phyloP scores from a whole-genome alignment of 2,888 invertebrate species.

The Uropetala carovei region DNA sequence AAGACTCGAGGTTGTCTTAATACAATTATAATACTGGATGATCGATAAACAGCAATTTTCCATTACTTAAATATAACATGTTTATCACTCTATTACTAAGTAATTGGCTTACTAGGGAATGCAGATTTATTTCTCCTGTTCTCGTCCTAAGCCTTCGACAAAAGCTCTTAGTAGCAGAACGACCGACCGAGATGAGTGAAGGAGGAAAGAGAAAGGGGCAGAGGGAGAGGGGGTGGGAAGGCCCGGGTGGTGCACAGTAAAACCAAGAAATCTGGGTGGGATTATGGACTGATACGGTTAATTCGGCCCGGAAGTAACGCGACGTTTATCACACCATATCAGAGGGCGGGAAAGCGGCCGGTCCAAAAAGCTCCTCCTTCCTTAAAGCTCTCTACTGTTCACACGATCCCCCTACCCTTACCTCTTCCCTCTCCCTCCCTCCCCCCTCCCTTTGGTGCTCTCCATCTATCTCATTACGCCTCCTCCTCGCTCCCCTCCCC shows the following conservation, averaged over 20 bases:
- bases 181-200: neutral
- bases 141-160: too few species aligned
- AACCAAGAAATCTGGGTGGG: conserved; percentile 36
- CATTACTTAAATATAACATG: too few species aligned
- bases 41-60: too few species aligned
- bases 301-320: conserved; percentile 50
- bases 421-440: neutral
- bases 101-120: too few species aligned
- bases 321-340: conserved; percentile 61
- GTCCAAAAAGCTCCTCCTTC: neutral
- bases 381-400: neutral
- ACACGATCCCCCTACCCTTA: neutral
- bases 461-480: conserved; percentile 49
- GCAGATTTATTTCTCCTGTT: too few species aligned
- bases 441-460: neutral
- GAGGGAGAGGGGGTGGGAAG: neutral
- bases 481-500: neutral
- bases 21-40: too few species aligned
- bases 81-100: too few species aligned
- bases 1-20: too few species aligned
- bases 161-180: too few species aligned
- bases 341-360: neutral
- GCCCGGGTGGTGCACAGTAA: neutral
- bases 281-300: conserved; percentile 53
- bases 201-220: neutral